A percentile compares a stretch with the other conserved stretches of the same genome.
phyloP scores from a whole-genome alignment of 2,797 vertebrate genomes.

The Dermochelys coriacea region DNA sequence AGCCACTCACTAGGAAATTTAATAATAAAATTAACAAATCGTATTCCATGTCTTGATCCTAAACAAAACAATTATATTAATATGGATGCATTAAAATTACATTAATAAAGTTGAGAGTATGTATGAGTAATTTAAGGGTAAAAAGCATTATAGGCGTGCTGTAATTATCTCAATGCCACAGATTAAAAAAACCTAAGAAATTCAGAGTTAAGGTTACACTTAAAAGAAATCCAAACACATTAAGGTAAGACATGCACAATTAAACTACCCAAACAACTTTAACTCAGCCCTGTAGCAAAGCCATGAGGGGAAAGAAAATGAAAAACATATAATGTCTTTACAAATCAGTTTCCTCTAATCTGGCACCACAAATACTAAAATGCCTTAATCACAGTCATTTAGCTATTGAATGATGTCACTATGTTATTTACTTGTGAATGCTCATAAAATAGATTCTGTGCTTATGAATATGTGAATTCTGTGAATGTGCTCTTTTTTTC shows the following conservation, averaged over 20 bases:
- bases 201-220: not conserved
- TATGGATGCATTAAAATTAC: not conserved
- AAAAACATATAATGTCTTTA: not conserved
- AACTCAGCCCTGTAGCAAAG: not conserved
- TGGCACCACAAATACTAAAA: not conserved
- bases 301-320: not conserved
- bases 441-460: not conserved
- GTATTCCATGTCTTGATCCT: constrained; percentile 19
- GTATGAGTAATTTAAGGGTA: not conserved
- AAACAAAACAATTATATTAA: not conserved
- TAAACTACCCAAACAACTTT: not conserved
- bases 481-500: not conserved
- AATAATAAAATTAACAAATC: not conserved
- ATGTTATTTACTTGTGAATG: not conserved
- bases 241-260: not conserved
- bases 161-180: not conserved
- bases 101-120: not conserved
- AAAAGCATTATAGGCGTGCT: not conserved
- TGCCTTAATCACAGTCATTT: fast-evolving
- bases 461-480: not conserved
- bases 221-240: not conserved
- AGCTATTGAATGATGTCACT: not conserved
- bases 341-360: not conserved
- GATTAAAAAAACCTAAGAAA: not conserved
- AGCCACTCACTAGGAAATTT: constrained; percentile 7